Evolutionary conservation across 2,888 invertebrate genomes (phyloP), one percentile per base, ranked within the genome.

Genomic region (Tinea trinotella): DNA sequence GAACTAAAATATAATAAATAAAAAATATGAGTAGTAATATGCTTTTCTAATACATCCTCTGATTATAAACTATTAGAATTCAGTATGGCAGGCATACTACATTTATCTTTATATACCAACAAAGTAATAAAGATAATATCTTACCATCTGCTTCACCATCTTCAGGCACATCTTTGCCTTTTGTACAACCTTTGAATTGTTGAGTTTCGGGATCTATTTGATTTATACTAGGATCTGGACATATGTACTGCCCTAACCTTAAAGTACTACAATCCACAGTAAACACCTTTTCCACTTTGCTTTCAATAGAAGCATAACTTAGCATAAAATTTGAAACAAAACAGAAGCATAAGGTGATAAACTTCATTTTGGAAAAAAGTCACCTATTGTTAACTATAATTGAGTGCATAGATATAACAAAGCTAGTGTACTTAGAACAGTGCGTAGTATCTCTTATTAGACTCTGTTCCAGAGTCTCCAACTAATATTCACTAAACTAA

Each of bases 161-260:
- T 62, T 83, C 91, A 75, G 83, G 74, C 15, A 70, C 65, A 18
- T 68, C 69, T 60, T 81, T 83, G 17, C 84, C 84, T 64, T 78
- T 76, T 1, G 90, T 90, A 71, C 97, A 97, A 56, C 93, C 94
- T 60, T 78, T 81, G 24, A 93, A 91, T 69, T 97, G 96, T 72
- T 98, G 98, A 0, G 98, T 98, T 66, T 92, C 90, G 0, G 91
- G 89, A 73, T 98, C 96, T 64, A 98, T 95, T 64, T 93, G 91
- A 63, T 90, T 89, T 60, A 87, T 77, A 58, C 84, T 86, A 4
- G 94, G 93, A 83, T 94, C 92, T 0, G 94, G 94, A 68, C 96
- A 96, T 58, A 94, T 87, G 64, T 88, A 95, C 65, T 95, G 95
- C 0, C 95, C 95, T 84, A 93, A 86, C 61, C 91, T 84, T 61